phyloP scores from a whole-genome alignment of 2,888 invertebrate species.

The Agrochola macilenta region DNA sequence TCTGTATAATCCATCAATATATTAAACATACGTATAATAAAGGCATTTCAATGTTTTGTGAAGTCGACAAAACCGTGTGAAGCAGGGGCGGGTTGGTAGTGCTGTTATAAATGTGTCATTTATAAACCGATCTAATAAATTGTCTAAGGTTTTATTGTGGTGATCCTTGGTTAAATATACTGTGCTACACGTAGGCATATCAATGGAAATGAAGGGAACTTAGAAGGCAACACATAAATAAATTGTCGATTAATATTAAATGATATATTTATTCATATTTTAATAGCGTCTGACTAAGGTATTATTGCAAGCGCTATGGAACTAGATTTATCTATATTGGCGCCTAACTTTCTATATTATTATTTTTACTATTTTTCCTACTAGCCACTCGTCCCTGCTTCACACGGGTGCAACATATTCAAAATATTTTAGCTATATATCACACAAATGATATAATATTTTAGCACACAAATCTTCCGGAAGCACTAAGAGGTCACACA shows the following conservation, averaged over 20 bases:
- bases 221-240: conserved; percentile 41
- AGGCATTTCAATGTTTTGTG: background rate
- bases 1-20: background rate
- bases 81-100: background rate
- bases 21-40: background rate
- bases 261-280: conserved; percentile 21
- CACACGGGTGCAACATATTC: background rate
- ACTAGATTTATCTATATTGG: conserved; percentile 8
- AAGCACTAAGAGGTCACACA: background rate
- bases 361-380: background rate
- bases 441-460: no score
- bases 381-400: background rate
- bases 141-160: background rate
- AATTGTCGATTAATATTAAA: conserved; percentile 18
- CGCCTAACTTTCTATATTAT: conserved; percentile 15
- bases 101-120: conserved; percentile 12
- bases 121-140: conserved; percentile 6
- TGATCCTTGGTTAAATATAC: conserved; percentile 21
- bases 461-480: background rate
- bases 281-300: background rate
- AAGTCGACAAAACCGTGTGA: background rate
- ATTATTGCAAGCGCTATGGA: background rate
- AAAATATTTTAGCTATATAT: background rate
- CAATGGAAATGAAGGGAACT: conserved; percentile 41
- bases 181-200: conserved; percentile 13